Percentiles rank a stretch among this genome's conserved stretches.
phyloP scores from a whole-genome alignment of 2,113 vertebrate genomes.

The Atractosteus spatula region DNA sequence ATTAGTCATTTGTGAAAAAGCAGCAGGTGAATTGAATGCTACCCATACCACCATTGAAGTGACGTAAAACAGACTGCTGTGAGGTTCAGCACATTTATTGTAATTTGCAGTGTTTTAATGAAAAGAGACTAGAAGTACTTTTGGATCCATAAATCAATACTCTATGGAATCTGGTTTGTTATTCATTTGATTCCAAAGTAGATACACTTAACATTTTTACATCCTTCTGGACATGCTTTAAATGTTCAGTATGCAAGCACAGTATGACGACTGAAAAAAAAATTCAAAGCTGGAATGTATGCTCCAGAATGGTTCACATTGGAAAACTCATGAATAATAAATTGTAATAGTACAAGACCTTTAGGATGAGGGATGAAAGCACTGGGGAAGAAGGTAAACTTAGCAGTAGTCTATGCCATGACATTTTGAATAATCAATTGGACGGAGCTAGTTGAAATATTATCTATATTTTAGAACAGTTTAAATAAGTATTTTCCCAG shows the following conservation, averaged over 20 bases:
- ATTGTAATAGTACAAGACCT: slow-evolving; percentile 16
- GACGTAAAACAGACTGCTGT: too few relatives aligned
- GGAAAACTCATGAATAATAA: slow-evolving; percentile 18
- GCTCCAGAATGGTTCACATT: background rate
- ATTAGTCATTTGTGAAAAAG: too few relatives aligned
- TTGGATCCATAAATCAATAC: too few relatives aligned
- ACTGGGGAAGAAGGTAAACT: slow-evolving; percentile 36
- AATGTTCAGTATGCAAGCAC: background rate
- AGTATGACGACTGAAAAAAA: background rate
- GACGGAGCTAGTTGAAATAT: slow-evolving; percentile 29
- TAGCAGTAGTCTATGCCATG: slow-evolving; percentile 31
- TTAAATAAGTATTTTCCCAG: slow-evolving; percentile 27
- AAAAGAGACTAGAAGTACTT: too few relatives aligned
- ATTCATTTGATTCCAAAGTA: too few relatives aligned
- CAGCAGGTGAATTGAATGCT: too few relatives aligned
- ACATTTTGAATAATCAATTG: slow-evolving; percentile 38
- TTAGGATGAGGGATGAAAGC: slow-evolving; percentile 18
- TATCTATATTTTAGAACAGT: slow-evolving; percentile 34
- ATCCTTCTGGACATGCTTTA: background rate
- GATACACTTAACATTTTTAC: too few relatives aligned
- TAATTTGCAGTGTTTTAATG: too few relatives aligned
- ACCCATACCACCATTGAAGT: too few relatives aligned
- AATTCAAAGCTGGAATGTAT: too few relatives aligned
- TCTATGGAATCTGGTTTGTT: too few relatives aligned
- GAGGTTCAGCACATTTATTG: too few relatives aligned